phyloP scores from a whole-genome alignment of 2,888 invertebrate genomes.

The Troilus luridus region DNA sequence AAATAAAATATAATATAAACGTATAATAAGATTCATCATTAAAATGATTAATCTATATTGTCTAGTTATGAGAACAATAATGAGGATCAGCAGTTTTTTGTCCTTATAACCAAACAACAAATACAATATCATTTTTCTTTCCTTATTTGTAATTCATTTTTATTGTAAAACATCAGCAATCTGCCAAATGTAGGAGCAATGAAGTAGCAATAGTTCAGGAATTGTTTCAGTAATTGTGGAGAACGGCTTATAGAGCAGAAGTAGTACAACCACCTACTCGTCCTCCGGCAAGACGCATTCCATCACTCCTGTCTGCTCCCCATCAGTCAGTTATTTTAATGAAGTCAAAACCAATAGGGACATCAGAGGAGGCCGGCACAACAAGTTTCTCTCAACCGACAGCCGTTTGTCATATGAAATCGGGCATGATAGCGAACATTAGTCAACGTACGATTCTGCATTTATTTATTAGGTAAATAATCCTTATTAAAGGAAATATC shows the following conservation, averaged over 20 bases:
- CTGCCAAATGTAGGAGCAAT: not conserved
- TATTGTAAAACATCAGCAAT: too few species aligned
- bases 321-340: conserved; percentile 47
- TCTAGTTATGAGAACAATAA: too few species aligned
- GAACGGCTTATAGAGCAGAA: not conserved
- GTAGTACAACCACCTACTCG: conserved; percentile 12
- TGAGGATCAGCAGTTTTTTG: too few species aligned
- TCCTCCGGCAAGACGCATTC: not conserved
- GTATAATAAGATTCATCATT: too few species aligned
- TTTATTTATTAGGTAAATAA: not conserved
- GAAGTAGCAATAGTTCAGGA: not conserved
- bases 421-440: not conserved
- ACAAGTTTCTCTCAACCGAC: conserved; percentile 9
- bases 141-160: too few species aligned
- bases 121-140: too few species aligned
- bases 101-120: too few species aligned
- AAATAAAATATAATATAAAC: too few species aligned
- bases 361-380: conserved; percentile 33
- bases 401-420: conserved; percentile 11
- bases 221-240: not conserved
- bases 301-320: conserved; percentile 24
- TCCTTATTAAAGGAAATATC: too few species aligned
- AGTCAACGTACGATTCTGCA: not conserved
- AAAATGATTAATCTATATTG: too few species aligned
- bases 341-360: conserved; percentile 43